These are phyloP conservation scores for Myoxocephalus aenaeus DNA, from an alignment of 2,797 vertebrate species.

Conservation along the genomic window DNA sequence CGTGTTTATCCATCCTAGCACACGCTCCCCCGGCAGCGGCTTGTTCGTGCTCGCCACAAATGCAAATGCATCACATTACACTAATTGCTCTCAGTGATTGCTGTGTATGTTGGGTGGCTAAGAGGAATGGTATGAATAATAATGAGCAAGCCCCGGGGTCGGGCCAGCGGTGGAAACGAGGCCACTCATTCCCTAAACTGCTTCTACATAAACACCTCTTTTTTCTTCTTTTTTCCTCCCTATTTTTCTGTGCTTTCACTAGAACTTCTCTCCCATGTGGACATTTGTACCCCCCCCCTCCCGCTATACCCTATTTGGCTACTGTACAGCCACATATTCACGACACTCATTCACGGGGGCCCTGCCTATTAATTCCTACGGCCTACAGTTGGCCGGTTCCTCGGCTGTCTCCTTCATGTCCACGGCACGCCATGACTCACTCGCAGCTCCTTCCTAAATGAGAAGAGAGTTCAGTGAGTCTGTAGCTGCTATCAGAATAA, in stretches of 20 bases:
- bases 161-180: constrained; percentile 60
- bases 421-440: constrained; percentile 73
- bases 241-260: constrained; percentile 64
- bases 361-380: constrained; percentile 61
- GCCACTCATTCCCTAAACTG: constrained; percentile 55
- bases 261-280: constrained; percentile 60
- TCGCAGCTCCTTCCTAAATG: constrained; percentile 68
- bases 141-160: constrained; percentile 55
- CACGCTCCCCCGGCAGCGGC: constrained; percentile 27
- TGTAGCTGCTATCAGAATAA: constrained; percentile 79
- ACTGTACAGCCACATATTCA: constrained; percentile 68
- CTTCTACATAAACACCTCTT: constrained; percentile 65
- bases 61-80: constrained; percentile 58
- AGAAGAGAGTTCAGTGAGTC: constrained; percentile 69
- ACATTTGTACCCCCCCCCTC: constrained; percentile 12
- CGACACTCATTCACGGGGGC: constrained; percentile 59
- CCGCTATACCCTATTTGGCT: constrained; percentile 64
- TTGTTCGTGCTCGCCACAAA: constrained; percentile 43
- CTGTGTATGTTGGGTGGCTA: constrained; percentile 65
- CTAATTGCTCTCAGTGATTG: constrained; percentile 60
- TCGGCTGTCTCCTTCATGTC: constrained; percentile 71
- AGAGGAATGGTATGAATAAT: constrained; percentile 72
- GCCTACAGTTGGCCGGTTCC: constrained; percentile 55
- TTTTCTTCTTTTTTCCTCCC: constrained; percentile 20
- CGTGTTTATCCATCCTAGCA: constrained; percentile 45